A percentile compares a stretch with the other conserved stretches of the same genome.
Conservation (phyloP, 2,888 invertebrate genomes). For the Ethmia dodecea region DNA sequence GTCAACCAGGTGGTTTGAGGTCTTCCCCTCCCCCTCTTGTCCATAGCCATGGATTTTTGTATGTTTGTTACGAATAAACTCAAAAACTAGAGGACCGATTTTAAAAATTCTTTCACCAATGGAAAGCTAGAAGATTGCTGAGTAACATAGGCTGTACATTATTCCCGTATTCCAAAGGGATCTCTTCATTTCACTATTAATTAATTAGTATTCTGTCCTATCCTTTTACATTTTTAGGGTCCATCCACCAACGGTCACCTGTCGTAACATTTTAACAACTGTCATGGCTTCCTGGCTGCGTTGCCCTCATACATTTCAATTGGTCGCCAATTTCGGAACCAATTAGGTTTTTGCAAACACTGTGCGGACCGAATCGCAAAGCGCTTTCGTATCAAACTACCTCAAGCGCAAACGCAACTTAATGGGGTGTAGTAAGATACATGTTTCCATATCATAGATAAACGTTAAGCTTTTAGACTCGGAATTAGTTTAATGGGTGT, state of each 20-base stretch:
- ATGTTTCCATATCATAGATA: neutral
- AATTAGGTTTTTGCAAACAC: conserved; percentile 24
- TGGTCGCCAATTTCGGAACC: conserved; percentile 18
- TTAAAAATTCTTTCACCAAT: too few relatives aligned
- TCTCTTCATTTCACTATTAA: too few relatives aligned
- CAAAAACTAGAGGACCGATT: too few relatives aligned
- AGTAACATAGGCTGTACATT: too few relatives aligned
- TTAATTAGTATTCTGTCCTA: neutral
- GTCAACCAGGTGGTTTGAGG: too few relatives aligned
- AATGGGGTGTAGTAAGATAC: neutral
- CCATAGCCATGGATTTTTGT: too few relatives aligned
- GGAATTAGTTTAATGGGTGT: conserved; percentile 33
- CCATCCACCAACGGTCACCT: conserved; percentile 1
- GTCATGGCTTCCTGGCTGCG: conserved; percentile 28
- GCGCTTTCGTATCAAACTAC: conserved; percentile 19
- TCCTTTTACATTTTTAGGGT: too few relatives aligned
- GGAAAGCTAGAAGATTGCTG: too few relatives aligned
- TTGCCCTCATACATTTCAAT: conserved; percentile 15
- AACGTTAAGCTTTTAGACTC: neutral
- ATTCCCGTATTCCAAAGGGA: too few relatives aligned
- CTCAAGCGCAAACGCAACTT: neutral
- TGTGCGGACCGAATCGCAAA: conserved; percentile 26
- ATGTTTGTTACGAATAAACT: too few relatives aligned
- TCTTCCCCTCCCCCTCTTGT: too few relatives aligned
- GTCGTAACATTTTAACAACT: conserved; percentile 24